Base-by-base conservation (phyloP, 2,797 vertebrate genomes). In the Prunella strophiata region DNA sequence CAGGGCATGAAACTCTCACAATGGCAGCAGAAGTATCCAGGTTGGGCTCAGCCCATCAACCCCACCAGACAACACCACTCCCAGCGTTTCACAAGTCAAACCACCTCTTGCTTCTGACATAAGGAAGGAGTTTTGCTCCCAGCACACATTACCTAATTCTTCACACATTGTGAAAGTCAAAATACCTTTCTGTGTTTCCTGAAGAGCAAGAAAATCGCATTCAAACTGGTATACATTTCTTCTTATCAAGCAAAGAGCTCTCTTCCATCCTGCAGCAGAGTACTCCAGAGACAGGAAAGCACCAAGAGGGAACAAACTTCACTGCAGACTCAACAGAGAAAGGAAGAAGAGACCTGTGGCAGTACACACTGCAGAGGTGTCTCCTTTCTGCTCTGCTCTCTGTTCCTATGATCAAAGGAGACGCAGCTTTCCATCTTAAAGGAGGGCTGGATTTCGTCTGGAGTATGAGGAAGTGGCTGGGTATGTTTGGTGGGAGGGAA, bases 131-230 rank as follows among this genome's bases (percentile, higher is more conserved):
- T 45, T 67, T 85, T 11, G 2, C 85, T 73, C 62, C 38, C 77
- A 91, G 58, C 85, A 86, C 63, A 71, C 3, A 0, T 47, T 61
- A 73, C 68, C 80, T 43, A 45, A 76, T 71, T 86, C 77, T 36
- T 93, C 74, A 52, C 4, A 2, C 73, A 75, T 17, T 25, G 55
- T 73, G 80, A 86, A 96, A 94, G 76, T 81, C 73, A 88, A 90
- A 96, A 93, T 96, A 96, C 95, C 96, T 96, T 95, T 96, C 63
- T 94, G 93, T 94, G 84, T 71, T 93, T 94, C 92, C 85, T 96
- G 92, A 95, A 94, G 93, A 92, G 90, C 84, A 96, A 85, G 86
- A 91, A 94, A 91, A 97, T 86, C 2, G 70, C 93, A 91, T 93
- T 96, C 96, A 96, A 91, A 79, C 62, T 74, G 52, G 87, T 4